Conservation (phyloP, 64 coral and sea anemone genomes). For the Montipora foliosa region DNA sequence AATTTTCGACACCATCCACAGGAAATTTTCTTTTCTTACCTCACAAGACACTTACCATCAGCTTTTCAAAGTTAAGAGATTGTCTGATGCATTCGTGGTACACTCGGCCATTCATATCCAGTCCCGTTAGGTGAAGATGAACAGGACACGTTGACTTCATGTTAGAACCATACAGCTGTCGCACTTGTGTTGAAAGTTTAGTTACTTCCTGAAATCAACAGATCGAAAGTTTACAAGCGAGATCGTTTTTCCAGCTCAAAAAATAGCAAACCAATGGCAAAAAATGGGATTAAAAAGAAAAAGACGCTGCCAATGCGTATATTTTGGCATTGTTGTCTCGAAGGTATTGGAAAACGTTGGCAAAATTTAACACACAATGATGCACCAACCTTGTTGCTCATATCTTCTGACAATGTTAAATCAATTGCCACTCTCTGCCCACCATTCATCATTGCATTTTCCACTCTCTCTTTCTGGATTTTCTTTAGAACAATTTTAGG, state of each 20-base stretch:
- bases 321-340: no score
- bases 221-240: no score
- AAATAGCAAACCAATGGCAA: no score
- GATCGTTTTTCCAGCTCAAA: no score
- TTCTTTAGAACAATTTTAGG: conserved; percentile 25
- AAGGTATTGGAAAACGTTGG: no score
- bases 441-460: conserved; percentile 41
- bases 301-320: no score
- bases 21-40: neutral
- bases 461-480: conserved; percentile 38
- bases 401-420: conserved; percentile 55
- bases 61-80: conserved; percentile 34
- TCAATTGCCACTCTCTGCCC: conserved; percentile 65
- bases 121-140: conserved; percentile 61
- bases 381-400: conserved; percentile 55
- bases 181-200: conserved; percentile 66
- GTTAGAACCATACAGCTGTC: conserved; percentile 71
- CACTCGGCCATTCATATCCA: conserved; percentile 29
- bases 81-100: conserved; percentile 60
- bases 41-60: conserved; percentile 38
- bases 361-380: neutral
- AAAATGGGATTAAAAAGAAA: no score
- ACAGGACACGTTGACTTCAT: conserved; percentile 46
- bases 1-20: no score
- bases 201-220: conserved; percentile 36